A percentile compares a stretch with the other conserved stretches of the same genome.
Conservation (phyloP, 2,797 vertebrate species). For the Epinephelus awoara region DNA sequence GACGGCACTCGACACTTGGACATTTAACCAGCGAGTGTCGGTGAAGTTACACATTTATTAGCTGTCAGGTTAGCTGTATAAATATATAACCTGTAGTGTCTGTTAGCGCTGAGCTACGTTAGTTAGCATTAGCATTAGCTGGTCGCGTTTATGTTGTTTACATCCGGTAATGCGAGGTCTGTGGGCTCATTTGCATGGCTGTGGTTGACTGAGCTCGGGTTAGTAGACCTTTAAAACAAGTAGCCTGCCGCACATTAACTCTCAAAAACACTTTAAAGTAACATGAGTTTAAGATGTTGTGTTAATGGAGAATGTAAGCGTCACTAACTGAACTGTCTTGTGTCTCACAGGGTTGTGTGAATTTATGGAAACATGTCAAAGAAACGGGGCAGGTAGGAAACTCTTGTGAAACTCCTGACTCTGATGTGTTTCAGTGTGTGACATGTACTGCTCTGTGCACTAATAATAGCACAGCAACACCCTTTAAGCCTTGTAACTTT, state of each 20-base stretch:
- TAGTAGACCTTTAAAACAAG: not conserved
- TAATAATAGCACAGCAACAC: no score
- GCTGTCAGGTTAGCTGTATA: slow-evolving; percentile 39
- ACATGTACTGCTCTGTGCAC: not conserved
- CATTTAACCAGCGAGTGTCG: slow-evolving; percentile 36
- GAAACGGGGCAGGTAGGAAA: slow-evolving; percentile 88
- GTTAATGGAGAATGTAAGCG: not conserved
- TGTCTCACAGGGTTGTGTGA: slow-evolving; percentile 77
- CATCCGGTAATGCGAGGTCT: slow-evolving; percentile 73
- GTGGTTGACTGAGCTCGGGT: slow-evolving; percentile 9
- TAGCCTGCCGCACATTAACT: not conserved
- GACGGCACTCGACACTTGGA: slow-evolving; percentile 34
- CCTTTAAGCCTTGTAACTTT: not conserved
- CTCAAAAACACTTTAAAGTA: not conserved
- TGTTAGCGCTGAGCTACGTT: slow-evolving; percentile 45
- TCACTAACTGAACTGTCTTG: slow-evolving; percentile 48
- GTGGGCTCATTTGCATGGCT: slow-evolving; percentile 47
- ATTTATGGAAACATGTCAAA: slow-evolving; percentile 91
- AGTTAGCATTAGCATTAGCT: slow-evolving; percentile 61
- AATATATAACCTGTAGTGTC: slow-evolving; percentile 36
- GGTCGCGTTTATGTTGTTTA: slow-evolving; percentile 79
- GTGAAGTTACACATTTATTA: slow-evolving; percentile 65
- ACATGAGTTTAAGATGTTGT: not conserved
- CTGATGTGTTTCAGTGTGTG: not conserved
- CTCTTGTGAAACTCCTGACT: not conserved